Evolutionary conservation across 2,888 invertebrate genomes (phyloP), one percentile per base, ranked within the genome.

Genomic region (Tetrapedia diversipes): DNA sequence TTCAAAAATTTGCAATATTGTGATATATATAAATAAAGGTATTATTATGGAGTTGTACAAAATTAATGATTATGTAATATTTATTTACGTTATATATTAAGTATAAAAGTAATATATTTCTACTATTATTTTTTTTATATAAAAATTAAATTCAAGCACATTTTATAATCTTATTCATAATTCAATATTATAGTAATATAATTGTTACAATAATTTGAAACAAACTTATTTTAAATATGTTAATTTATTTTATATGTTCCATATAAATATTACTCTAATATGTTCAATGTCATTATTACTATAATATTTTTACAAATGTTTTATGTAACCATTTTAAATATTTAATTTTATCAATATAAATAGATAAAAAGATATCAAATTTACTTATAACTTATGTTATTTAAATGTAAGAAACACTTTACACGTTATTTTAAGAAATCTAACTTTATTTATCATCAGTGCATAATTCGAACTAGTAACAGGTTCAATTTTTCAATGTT

Each of bases 401-500:
- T 1, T 73, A n/a, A 27, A 22, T 45, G 34, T 37, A 19, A 51
- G 16, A 45, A 27, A 34, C 16, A 45, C 19, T 24, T 45, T 14
- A 16, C 1, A 59, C 24, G 22, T 53, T 53, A 39, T 10, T 54
- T 39, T 59, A 65, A 65, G 16, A 41, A 65, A 32, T 19, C 10
- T 32, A 60, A 61, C 22, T 47, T 27, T 73, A n/a, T 51, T 39
- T 59, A 60, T 47, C 24, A 56, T 71, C 75, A 65, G 68, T 68
- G 56, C 54, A 64, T 43, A 74, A 69, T 74, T 86, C 84, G 86
- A 79, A 86, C 85, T 89, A 88, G 87, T 77, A 83, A 87, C 90
- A 86, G 90, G 85, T 86, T 85, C 88, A 87, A 89, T 88, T 85
- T 86, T 41, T 89, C 85, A 87, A 86, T 89, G 86, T 89, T 88